These are phyloP conservation scores for Vicugna pacos DNA, from an alignment of 2,113 vertebrate species.

Conservation along the genomic window DNA sequence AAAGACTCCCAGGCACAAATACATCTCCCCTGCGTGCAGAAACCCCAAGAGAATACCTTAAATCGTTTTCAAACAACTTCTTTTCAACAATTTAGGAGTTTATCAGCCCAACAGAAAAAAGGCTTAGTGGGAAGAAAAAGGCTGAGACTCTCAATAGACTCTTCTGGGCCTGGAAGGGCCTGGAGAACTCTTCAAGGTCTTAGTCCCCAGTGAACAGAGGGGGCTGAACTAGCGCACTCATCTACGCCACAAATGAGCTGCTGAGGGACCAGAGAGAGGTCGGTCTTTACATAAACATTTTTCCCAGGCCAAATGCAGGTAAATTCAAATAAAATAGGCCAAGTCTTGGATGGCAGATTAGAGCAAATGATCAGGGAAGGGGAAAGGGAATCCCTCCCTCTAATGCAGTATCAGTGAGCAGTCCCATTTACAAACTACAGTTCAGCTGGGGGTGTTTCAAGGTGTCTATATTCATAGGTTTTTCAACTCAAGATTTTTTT, in stretches of 20 bases:
- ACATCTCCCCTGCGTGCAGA: conserved; percentile 75
- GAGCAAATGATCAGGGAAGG: conserved; percentile 79
- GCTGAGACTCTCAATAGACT: conserved; percentile 83
- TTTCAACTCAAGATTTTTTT: not conserved
- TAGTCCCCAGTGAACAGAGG: conserved; percentile 71
- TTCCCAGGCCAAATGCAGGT: conserved; percentile 84
- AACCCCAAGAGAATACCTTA: conserved; percentile 82
- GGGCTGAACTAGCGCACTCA: conserved; percentile 80
- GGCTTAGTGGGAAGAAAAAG: conserved; percentile 83
- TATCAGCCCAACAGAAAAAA: conserved; percentile 85
- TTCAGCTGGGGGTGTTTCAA: not conserved
- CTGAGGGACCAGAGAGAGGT: conserved; percentile 73
- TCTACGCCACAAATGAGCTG: conserved; percentile 81
- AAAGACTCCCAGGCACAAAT: conserved; percentile 76
- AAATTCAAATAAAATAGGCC: conserved; percentile 74
- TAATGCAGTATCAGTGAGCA: conserved; percentile 2
- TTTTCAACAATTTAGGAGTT: conserved; percentile 87
- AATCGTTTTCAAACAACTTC: conserved; percentile 85
- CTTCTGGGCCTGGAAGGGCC: conserved; percentile 79
- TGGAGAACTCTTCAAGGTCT: conserved; percentile 87
- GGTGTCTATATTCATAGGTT: not conserved
- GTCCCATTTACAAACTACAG: not conserved
- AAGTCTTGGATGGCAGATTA: conserved; percentile 81
- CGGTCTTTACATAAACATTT: conserved; percentile 83
- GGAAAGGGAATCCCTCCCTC: conserved; percentile 43